Base-by-base conservation (phyloP, 2,888 invertebrate species). In the Sinopyrophorus schimmeli region DNA sequence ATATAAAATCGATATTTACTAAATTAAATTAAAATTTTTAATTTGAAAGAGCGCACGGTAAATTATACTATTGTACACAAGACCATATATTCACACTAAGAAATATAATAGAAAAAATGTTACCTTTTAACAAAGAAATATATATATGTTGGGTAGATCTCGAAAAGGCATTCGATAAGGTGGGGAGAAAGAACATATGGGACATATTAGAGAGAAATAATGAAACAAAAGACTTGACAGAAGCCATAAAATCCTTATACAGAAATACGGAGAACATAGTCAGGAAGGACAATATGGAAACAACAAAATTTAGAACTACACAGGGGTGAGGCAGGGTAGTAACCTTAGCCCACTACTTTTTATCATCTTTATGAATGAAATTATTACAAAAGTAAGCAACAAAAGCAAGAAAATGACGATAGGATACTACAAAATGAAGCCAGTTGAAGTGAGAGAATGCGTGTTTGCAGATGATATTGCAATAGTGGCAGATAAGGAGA, bases 231-330 rank as follows among this genome's bases (percentile, higher is more conserved):
- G 9, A 7, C 3, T 24, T 24, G 24, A 24, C 10, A 24, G 7
- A 24, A 4, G 24, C 24, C 10, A 24, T 24, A 4, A 24, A 24
- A 24, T 24, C 24, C n/a, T 24, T 20, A n/a, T n/a, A n/a, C n/a
- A n/a, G n/a, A n/a, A n/a, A n/a, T n/a, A n/a, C n/a, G n/a, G n/a
- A n/a, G n/a, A n/a, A n/a, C n/a, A n/a, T n/a, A n/a, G n/a, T n/a
- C n/a, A n/a, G n/a, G n/a, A n/a, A n/a, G n/a, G n/a, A n/a, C n/a
- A n/a, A n/a, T n/a, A n/a, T n/a, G n/a, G n/a, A n/a, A n/a, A n/a
- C n/a, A n/a, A n/a, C n/a, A n/a, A n/a, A 32, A 32, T 32, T 32
- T 17, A 18, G n/a, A 9, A 32, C 32, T 32, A 32, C 32, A 32
- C 16, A 9, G 18, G 32, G 9, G 16, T 17, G 32, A 32, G 32